Base-by-base conservation (phyloP, 2,113 vertebrate genomes). In the Sceloporus undulatus region DNA sequence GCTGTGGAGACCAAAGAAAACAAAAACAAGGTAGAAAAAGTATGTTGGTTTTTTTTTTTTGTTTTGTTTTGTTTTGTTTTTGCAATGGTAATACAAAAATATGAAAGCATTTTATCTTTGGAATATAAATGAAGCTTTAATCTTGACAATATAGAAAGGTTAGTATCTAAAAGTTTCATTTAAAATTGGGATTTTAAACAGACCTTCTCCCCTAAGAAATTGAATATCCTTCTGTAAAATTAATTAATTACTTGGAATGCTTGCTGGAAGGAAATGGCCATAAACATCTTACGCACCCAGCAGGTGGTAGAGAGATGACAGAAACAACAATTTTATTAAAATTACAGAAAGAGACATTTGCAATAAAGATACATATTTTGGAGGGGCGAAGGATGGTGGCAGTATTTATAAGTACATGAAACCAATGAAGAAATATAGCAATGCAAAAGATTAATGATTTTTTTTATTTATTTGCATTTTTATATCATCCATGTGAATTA, bases 191-290 rank as follows among this genome's bases (percentile, higher is more conserved):
- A 91, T 95, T 92, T 94, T 91, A 65, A 94, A 94, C 93, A 93
- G 82, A 92, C 56, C 85, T 87, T 84, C 68, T 87, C 85, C 68
- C 14, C 87, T 87, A 93, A 92, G 93, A 96, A 95, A 95, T 66
- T 18, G 40, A 95, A 95, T 89, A 90, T 85, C 89, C 85, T 94
- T 96, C 93, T 94, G 77, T 94, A 94, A 95, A 96, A 96, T 97
- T 98, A 98, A 98, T 98, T 98, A 98, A 97, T 98, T 95, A 97
- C 96, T 97, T 96, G 94, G 96, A 98, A 95, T 96, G 95, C 97
- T 97, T 97, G 95, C 91, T 90, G 90, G 96, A 96, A 96, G 95
- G 96, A 97, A 96, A 95, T 52, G 48, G 90, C 92, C 97, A 96
- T 96, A 98, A 97, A 98, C 97, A 97, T 97, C 96, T 97, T 97